These are phyloP conservation scores for Phoenoteleia sp. DNA, from an alignment of 2,888 invertebrate genomes.

Conservation along the genomic window DNA sequence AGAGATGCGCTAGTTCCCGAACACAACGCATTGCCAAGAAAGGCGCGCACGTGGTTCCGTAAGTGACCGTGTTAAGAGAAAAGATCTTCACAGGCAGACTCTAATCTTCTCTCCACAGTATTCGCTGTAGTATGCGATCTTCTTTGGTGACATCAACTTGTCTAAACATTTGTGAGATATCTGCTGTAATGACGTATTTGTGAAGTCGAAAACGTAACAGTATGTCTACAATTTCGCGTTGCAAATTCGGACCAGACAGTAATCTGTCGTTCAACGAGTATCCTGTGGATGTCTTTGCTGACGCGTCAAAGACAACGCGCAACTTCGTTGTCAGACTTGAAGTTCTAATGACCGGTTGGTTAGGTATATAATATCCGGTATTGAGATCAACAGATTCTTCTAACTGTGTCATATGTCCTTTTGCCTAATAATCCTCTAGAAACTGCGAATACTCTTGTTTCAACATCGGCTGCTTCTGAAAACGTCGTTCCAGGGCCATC, in stretches of 20 bases:
- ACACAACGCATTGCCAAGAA: constrained; percentile 31
- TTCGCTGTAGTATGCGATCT: constrained; percentile 2
- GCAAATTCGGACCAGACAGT: constrained; percentile 6
- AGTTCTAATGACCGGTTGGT: constrained; percentile 9
- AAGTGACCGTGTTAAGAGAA: constrained; percentile 29
- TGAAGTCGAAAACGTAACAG: constrained; percentile 3
- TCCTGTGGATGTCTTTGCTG: background rate
- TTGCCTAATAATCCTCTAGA: constrained; percentile 40
- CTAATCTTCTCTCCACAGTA: constrained; percentile 16
- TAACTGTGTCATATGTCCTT: constrained; percentile 45
- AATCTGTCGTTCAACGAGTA: constrained; percentile 19
- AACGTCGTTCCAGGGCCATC: constrained; percentile 31
- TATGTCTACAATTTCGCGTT: background rate
- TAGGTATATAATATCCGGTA: constrained; percentile 29
- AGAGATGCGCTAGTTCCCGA: constrained; percentile 1
- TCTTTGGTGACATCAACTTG: background rate
- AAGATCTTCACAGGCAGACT: background rate
- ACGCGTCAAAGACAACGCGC: background rate
- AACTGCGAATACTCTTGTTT: constrained; percentile 46
- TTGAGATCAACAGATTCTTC: background rate
- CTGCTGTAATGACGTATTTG: constrained; percentile 75
- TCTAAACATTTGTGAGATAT: constrained; percentile 72
- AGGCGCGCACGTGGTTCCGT: constrained; percentile 12
- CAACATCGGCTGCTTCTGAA: constrained; percentile 14
- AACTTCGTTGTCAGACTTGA: background rate